Percentiles rank a stretch among this genome's conserved stretches.
Evolutionary conservation across 2,888 invertebrate species (phyloP).

Genomic region (Dorcus parallelipipedus): DNA sequence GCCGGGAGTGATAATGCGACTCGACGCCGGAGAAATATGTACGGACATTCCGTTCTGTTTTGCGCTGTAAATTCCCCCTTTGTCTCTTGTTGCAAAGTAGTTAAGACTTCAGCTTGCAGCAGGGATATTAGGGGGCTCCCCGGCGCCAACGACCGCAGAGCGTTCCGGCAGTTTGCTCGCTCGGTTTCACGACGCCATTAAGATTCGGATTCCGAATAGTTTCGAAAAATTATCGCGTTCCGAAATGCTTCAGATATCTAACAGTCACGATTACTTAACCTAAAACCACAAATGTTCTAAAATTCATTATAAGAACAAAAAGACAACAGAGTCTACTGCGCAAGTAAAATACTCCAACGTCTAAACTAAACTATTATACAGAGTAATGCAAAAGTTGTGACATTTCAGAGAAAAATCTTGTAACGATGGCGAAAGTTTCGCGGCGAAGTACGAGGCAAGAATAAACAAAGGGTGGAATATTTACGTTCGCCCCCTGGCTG

Average conservation of each 20-base stretch:
- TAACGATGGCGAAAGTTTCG: no score
- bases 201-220: slow-evolving; percentile 26
- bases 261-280: background rate
- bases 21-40: slow-evolving; percentile 35
- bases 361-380: no score
- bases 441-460: no score
- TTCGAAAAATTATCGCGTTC: slow-evolving; percentile 23
- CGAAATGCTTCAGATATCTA: slow-evolving; percentile 16
- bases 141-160: slow-evolving; percentile 21
- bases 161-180: slow-evolving; percentile 28
- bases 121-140: slow-evolving; percentile 23
- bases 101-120: slow-evolving; percentile 26
- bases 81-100: slow-evolving; percentile 30
- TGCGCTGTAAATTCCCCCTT: slow-evolving; percentile 28
- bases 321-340: no score
- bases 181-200: slow-evolving; percentile 28
- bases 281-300: no score
- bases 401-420: no score
- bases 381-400: no score
- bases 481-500: no score
- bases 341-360: no score
- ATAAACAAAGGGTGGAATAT: no score
- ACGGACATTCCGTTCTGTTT: slow-evolving; percentile 30
- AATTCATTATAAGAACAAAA: no score
- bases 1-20: slow-evolving; percentile 39